Conservation (phyloP, 2,888 invertebrate genomes). For the Chloromyia formosa region DNA sequence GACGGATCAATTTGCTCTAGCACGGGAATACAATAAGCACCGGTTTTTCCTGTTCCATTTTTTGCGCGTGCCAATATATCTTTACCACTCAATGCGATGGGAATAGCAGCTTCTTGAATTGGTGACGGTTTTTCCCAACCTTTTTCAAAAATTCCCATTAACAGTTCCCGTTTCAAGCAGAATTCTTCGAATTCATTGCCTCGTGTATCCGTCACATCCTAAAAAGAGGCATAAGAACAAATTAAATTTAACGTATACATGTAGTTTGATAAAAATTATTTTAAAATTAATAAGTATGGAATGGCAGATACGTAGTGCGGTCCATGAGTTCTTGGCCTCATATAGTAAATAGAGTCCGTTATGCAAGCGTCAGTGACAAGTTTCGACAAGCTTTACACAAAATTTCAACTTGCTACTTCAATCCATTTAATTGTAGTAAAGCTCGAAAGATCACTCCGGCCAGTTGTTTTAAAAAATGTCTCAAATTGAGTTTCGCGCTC, state of each 20-base stretch:
- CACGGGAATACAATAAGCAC: conserved; percentile 98
- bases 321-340: no score
- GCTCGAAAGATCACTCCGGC: no score
- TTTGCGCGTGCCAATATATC: conserved; percentile 98
- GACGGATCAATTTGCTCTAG: conserved; percentile 92
- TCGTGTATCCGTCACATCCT: conserved; percentile 99
- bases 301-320: no score
- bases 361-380: no score
- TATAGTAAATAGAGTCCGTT: no score
- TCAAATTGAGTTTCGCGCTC: no score
- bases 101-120: conserved; percentile 99
- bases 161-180: conserved; percentile 93
- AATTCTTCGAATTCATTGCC: conserved; percentile 99
- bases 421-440: no score
- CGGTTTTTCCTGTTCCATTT: conserved; percentile 99
- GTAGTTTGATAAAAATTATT: not conserved
- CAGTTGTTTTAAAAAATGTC: no score
- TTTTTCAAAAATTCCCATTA: conserved; percentile 99
- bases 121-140: conserved; percentile 99
- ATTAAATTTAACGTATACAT: no score
- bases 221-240: conserved; percentile 34
- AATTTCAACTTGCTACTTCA: no score
- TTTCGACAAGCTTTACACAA: no score
- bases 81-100: conserved; percentile 96
- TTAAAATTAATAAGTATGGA: not conserved